phyloP scores from a whole-genome alignment of 2,113 vertebrate genomes.

The Regulus satrapa region DNA sequence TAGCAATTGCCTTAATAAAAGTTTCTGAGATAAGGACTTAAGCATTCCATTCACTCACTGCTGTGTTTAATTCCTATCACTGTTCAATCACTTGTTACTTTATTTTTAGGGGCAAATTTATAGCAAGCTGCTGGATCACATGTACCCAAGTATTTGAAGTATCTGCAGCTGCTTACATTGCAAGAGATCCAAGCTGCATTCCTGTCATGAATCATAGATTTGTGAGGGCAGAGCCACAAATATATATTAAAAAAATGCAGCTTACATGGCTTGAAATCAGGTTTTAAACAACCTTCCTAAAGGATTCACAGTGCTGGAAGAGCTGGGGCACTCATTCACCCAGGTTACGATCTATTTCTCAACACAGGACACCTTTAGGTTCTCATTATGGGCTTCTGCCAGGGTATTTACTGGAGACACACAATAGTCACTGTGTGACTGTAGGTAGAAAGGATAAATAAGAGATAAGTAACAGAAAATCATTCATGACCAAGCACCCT shows the following conservation, averaged over 20 bases:
- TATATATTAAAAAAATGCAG: conserved; percentile 60
- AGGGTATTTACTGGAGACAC: not conserved
- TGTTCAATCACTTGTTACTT: conserved; percentile 81
- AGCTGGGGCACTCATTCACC: not conserved
- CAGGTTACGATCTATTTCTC: not conserved
- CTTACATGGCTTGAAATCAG: conserved; percentile 4
- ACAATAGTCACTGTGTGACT: not conserved
- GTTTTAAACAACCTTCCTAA: not conserved
- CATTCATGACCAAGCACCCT: not conserved
- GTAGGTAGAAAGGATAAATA: not conserved
- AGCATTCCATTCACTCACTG: conserved; percentile 77
- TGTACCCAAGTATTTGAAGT: conserved; percentile 79
- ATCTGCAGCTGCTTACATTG: conserved; percentile 86
- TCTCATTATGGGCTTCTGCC: not conserved
- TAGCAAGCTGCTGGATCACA: conserved; percentile 81
- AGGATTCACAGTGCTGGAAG: not conserved
- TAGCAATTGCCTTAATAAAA: conserved; percentile 72
- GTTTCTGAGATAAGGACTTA: conserved; percentile 75
- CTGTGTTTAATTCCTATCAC: conserved; percentile 77
- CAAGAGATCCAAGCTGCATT: conserved; percentile 79
- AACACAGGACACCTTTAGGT: not conserved
- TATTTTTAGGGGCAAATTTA: conserved; percentile 86
- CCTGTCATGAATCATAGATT: conserved; percentile 80
- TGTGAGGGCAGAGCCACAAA: conserved; percentile 67
- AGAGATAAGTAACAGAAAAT: not conserved